These are phyloP conservation scores for Hypsopygia costalis DNA, from an alignment of 2,888 invertebrate species.

Conservation along the genomic window DNA sequence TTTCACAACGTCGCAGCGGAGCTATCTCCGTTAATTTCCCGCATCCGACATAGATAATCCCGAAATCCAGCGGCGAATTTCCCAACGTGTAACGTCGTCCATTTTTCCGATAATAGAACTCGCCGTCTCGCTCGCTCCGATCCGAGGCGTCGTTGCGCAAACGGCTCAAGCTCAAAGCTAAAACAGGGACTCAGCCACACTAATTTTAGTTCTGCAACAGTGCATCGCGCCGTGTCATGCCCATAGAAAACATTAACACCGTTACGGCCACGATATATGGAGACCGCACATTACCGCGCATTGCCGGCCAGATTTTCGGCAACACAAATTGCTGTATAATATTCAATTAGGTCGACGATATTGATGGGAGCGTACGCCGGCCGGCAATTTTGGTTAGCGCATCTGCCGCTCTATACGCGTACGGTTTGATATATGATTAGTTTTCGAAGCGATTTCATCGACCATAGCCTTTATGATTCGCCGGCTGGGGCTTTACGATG, in stretches of 20 bases:
- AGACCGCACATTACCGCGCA: constrained; percentile 61
- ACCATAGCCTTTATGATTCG: constrained; percentile 5
- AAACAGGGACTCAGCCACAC: constrained; percentile 58
- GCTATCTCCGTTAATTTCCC: constrained; percentile 6
- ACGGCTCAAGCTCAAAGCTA: constrained; percentile 54
- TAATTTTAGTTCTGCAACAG: constrained; percentile 72
- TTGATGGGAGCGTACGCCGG: constrained; percentile 58
- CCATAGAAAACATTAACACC: constrained; percentile 71
- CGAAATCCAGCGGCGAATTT: constrained; percentile 6
- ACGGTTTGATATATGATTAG: constrained; percentile 72
- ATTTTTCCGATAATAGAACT: constrained; percentile 76
- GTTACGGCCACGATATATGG: constrained; percentile 61
- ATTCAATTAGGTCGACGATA: constrained; percentile 75
- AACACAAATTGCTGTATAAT: constrained; percentile 77
- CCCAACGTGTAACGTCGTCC: constrained; percentile 25
- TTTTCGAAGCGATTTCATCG: constrained; percentile 37
- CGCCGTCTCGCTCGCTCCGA: constrained; percentile 46
- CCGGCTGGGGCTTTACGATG: constrained; percentile 7
- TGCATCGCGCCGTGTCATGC: constrained; percentile 59
- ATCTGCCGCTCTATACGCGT: constrained; percentile 61
- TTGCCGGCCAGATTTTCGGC: constrained; percentile 73
- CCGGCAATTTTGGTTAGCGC: constrained; percentile 74
- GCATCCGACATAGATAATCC: constrained; percentile 9
- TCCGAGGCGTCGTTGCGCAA: constrained; percentile 64
- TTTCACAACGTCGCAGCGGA: constrained; percentile 18